phyloP scores from a whole-genome alignment of 23 tunicate genomes.

The Diplosoma virens region DNA sequence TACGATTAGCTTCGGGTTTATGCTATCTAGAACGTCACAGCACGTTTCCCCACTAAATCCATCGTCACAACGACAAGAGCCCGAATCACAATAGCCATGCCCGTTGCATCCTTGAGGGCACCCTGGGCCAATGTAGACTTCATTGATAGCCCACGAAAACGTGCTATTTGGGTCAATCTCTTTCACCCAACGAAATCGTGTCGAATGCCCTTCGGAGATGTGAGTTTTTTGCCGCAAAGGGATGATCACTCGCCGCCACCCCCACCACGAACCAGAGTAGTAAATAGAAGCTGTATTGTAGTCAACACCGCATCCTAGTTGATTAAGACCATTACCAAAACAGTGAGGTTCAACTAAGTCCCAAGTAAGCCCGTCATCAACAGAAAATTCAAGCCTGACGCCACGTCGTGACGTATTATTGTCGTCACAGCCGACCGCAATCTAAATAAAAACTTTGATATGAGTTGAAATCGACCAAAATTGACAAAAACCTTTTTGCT shows the following conservation, averaged over 20 bases:
- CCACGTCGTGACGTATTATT: conserved; percentile 14
- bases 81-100: conserved; percentile 57
- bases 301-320: conserved; percentile 40
- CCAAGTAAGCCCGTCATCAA: conserved; percentile 78
- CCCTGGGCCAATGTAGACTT: conserved; percentile 87
- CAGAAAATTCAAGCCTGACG: conserved; percentile 55
- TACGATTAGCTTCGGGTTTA: conserved; percentile 39
- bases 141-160: conserved; percentile 89
- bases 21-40: conserved; percentile 38
- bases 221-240: conserved; percentile 36
- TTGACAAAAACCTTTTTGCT: too few relatives aligned
- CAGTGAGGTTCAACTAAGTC: conserved; percentile 53
- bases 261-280: conserved; percentile 60
- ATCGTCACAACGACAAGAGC: conserved; percentile 57
- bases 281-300: conserved; percentile 69
- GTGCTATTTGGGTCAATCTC: too few relatives aligned
- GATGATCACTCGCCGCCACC: conserved; percentile 51
- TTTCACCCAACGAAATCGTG: conserved; percentile 77
- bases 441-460: conserved; percentile 12
- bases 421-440: conserved; percentile 55
- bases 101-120: conserved; percentile 69
- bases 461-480: neutral
- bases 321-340: conserved; percentile 26
- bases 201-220: conserved; percentile 19
- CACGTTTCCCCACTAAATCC: conserved; percentile 62